A percentile compares a stretch with the other conserved stretches of the same genome.
Evolutionary conservation across 35 echinoderm and acorn worm genomes (phyloP).

Genomic region (Eucidaris tribuloides): DNA sequence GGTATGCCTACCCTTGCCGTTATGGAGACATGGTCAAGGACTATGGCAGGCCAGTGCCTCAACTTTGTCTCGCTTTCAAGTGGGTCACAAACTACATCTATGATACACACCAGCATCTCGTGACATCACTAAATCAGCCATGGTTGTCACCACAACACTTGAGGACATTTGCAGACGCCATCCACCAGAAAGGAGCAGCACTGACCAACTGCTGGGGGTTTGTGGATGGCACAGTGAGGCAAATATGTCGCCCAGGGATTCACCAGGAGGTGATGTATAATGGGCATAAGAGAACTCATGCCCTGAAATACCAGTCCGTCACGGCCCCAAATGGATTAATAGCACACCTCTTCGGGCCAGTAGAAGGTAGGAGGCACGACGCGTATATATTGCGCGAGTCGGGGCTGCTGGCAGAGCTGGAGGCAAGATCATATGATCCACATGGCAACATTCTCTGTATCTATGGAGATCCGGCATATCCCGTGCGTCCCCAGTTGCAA

Average conservation of each 20-base stretch:
- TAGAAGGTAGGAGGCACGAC: conserved; percentile 62
- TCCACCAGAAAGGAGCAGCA: conserved; percentile 28
- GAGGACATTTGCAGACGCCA: background rate
- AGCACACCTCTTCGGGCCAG: conserved; percentile 35
- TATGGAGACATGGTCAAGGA: conserved; percentile 13
- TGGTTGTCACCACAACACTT: conserved; percentile 15
- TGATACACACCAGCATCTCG: background rate
- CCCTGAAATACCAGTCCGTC: conserved; percentile 28
- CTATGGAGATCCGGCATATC: conserved; percentile 75
- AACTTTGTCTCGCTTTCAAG: conserved; percentile 3
- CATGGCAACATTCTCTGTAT: conserved; percentile 15
- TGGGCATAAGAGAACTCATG: conserved; percentile 36
- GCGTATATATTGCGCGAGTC: background rate
- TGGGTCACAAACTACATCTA: conserved; percentile 6
- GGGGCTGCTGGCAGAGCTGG: conserved; percentile 16
- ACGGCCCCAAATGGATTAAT: conserved; percentile 16
- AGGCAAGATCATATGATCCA: background rate
- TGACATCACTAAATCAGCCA: background rate
- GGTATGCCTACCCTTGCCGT: background rate
- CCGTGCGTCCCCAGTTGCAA: background rate
- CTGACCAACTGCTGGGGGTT: conserved; percentile 49
- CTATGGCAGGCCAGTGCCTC: conserved; percentile 7
- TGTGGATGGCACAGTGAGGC: conserved; percentile 44
- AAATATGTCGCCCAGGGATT: conserved; percentile 29
- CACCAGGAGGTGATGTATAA: conserved; percentile 33